Conservation (phyloP, 2,797 vertebrate species). For the Sebastes glaucus region DNA sequence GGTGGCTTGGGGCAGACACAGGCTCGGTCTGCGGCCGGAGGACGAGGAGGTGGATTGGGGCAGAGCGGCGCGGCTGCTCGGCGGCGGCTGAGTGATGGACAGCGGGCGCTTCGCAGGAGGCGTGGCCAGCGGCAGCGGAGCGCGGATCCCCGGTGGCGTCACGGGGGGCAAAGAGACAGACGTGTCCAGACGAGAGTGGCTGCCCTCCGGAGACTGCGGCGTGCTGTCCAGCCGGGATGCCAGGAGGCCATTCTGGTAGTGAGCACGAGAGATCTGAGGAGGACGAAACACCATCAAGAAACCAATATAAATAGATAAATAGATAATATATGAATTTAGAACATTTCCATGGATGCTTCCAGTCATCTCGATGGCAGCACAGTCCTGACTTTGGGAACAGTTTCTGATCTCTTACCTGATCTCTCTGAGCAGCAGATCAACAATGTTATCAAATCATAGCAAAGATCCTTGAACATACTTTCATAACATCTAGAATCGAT, state of each 20-base stretch:
- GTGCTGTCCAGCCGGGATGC: constrained; percentile 92
- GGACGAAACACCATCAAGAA: neutral
- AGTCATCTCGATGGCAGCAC: too few relatives aligned
- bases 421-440: too few relatives aligned
- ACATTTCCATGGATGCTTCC: neutral
- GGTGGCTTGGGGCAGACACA: constrained; percentile 50
- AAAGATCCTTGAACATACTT: too few relatives aligned
- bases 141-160: constrained; percentile 42
- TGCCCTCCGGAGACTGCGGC: constrained; percentile 88
- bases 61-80: neutral
- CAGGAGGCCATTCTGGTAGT: constrained; percentile 93
- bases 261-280: constrained; percentile 89
- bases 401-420: too few relatives aligned
- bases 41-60: constrained; percentile 28
- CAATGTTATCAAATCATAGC: too few relatives aligned
- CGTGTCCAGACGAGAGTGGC: constrained; percentile 69
- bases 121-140: constrained; percentile 62
- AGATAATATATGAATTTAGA: too few relatives aligned
- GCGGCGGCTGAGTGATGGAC: constrained; percentile 37
- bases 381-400: too few relatives aligned
- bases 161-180: constrained; percentile 49
- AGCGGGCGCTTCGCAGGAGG: constrained; percentile 49
- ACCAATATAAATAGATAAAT: too few relatives aligned
- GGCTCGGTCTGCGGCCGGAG: constrained; percentile 50
- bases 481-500: too few relatives aligned